Base-by-base conservation (phyloP, 2,888 invertebrate genomes). In the Hipparchia semele region DNA sequence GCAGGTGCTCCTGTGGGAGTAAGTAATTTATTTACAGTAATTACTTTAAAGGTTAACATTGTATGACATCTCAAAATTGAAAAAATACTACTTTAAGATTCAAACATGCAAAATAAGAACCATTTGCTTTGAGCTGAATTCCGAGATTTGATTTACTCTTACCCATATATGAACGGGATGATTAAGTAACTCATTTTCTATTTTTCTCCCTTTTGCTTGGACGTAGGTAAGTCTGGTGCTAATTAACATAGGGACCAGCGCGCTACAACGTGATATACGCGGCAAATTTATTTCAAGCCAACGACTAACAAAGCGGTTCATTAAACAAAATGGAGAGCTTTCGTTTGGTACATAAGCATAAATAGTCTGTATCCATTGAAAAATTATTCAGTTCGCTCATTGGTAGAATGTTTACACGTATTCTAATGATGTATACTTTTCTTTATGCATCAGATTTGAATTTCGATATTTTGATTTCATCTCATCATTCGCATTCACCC, bases 211-310 rank as follows among this genome's bases (percentile, higher is more conserved):
- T 62, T 58, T 65, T 65, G 72, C 68, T 12, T 45, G 49, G 66
- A 61, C 33, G 53, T 51, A 33, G 51, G 33, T 13, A 23, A 64
- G 10, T 64, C 80, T 80, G 81, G 80, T 82, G 85, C 87, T 88
- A 88, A 89, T 90, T 89, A 89, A 86, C 86, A 86, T 82, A 84
- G 83, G 82, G 80, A 79, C 83, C 80, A 80, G 82, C 82, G 82
- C 79, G 81, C 80, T 80, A 79, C 82, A 81, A 82, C 81, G 83
- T 85, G 84, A 85, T 86, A 84, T 87, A 87, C 82, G 82, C 79
- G 75, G 82, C 80, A 79, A 82, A 85, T 86, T 84, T 85, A 85
- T 86, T 82, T 83, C 80, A 81, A 83, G 80, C 80, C 80, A 80
- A 79, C 79, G 81, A 80, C 81, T 80, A 80, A 79, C 76, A 80